Percentiles rank a stretch among this genome's conserved stretches.
Conservation (phyloP, 1,140 invertebrate species). For the Pseudachorutes palmiensis region DNA sequence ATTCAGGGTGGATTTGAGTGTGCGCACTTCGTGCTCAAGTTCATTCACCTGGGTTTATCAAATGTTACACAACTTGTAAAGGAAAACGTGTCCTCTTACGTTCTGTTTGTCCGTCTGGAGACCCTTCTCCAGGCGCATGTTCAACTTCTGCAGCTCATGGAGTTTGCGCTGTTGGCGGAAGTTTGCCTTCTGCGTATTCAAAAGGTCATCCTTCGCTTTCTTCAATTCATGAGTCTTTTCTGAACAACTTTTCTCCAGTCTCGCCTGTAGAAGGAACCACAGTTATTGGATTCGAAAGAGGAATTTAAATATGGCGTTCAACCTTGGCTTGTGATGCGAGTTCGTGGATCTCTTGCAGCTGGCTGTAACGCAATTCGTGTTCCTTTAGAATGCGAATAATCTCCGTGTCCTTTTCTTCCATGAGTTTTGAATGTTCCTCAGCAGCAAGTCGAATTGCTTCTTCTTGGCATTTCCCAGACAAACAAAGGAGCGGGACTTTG, state of each 20-base stretch:
- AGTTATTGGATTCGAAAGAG: neutral
- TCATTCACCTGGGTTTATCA: constrained; percentile 27
- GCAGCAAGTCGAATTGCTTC: neutral
- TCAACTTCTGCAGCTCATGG: constrained; percentile 23
- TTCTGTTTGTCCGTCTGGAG: constrained; percentile 10
- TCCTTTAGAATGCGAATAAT: neutral
- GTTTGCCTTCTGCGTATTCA: neutral
- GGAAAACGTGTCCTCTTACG: constrained; percentile 10
- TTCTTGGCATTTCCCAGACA: neutral
- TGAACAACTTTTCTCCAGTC: constrained; percentile 7
- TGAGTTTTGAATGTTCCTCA: neutral
- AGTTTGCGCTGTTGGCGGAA: constrained; percentile 24
- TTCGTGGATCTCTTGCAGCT: constrained; percentile 10
- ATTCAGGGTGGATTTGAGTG: constrained; percentile 13
- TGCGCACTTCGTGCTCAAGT: constrained; percentile 10
- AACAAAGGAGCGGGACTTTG: neutral
- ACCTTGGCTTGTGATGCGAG: constrained; percentile 5
- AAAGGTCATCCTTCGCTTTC: neutral
- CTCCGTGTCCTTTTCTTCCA: constrained; percentile 6
- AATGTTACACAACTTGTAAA: neutral
- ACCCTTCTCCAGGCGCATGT: constrained; percentile 15
- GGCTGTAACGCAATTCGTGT: neutral
- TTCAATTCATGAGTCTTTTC: constrained; percentile 18
- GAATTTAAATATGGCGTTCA: too few species aligned
- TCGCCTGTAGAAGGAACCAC: neutral